Base-by-base conservation (phyloP, 1,140 invertebrate genomes). In the Drosophila parvula region DNA sequence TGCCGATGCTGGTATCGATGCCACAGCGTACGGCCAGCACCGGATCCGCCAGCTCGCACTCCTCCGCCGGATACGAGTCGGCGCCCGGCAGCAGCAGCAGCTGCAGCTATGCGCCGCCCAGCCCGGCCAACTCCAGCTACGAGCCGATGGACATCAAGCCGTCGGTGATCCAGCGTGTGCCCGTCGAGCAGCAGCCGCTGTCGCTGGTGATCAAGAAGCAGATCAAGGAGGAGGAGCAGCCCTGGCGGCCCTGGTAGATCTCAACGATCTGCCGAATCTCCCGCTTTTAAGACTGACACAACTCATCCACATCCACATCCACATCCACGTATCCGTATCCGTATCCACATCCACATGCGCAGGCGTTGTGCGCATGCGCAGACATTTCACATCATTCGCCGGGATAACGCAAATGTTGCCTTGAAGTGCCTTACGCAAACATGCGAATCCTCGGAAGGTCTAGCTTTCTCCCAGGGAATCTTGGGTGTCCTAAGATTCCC, bases 181-280 rank as follows among this genome's bases (percentile, higher is more conserved):
- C 58, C 90, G 91, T 96, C 48, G 96, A 93, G 82, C 89, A 84
- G 62, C 93, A 94, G 2, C 96, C 96, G 0, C 89, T 96, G 14
- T 95, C 96, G 10, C 92, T 97, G 53, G 96, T 96, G 7, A 89
- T 91, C 53, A 88, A 92, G 68, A 84, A 92, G 74, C 83, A 88
- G 69, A 88, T 88, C 80, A 88, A 88, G 77, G 81, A 85, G 4
- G 93, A 93, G 47, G 94, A 94, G 62, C 94, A 93, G 81, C 94
- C 93, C 62, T 95, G 93, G 95, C 93, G 95, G 78, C 96, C 96
- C 2, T 96, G 95, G 96, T 96, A 94, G 95, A 91, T 60, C 41
- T 27, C 4, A 10, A 30, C 0, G 32, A 32, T 28, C 57, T 27
- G 36, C 43, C 57, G 67, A 81, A 81, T 75, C 79, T 74, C 70